Evolutionary conservation across 2,797 vertebrate species (phyloP).

Genomic region (Pempheris klunzingeri): DNA sequence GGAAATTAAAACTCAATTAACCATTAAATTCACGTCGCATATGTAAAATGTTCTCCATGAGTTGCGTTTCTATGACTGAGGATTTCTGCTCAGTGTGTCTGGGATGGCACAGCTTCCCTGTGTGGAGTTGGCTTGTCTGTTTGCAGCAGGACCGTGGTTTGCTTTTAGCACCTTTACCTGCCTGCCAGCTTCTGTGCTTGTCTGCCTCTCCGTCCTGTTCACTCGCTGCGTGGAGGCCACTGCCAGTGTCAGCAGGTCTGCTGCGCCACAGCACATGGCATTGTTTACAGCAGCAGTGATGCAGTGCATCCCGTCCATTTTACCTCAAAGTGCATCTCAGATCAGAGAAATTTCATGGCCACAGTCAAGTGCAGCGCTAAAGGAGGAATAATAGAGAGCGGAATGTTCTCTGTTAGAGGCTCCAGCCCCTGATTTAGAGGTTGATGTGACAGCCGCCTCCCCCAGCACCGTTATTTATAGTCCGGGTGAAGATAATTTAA

Average conservation of each 20-base stretch:
- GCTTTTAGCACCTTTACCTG: slow-evolving; percentile 46
- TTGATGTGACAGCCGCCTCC: slow-evolving; percentile 66
- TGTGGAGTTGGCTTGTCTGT: slow-evolving; percentile 49
- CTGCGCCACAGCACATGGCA: slow-evolving; percentile 51
- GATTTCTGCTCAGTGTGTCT: slow-evolving; percentile 21
- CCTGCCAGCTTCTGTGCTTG: slow-evolving; percentile 28
- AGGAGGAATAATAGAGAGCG: slow-evolving; percentile 57
- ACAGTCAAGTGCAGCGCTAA: slow-evolving; percentile 66
- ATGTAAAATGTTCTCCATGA: slow-evolving; percentile 1
- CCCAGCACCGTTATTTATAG: slow-evolving; percentile 79
- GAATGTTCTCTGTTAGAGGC: slow-evolving; percentile 81
- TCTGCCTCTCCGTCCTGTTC: slow-evolving; percentile 44
- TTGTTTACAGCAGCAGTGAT: slow-evolving; percentile 53
- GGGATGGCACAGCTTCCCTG: slow-evolving; percentile 29
- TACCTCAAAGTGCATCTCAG: slow-evolving; percentile 11
- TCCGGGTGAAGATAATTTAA: slow-evolving; percentile 75
- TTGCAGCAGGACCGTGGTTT: slow-evolving; percentile 47
- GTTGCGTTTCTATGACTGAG: slow-evolving; percentile 15
- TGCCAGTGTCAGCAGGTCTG: slow-evolving; percentile 32
- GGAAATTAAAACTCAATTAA: slow-evolving; percentile 15
- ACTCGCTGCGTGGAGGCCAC: slow-evolving; percentile 31
- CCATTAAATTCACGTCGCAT: too few relatives aligned
- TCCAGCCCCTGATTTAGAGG: slow-evolving; percentile 79
- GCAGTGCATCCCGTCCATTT: slow-evolving; percentile 8
- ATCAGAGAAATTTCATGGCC: slow-evolving; percentile 41